phyloP scores from a whole-genome alignment of 2,888 invertebrate species.

The Aelia acuminata region DNA sequence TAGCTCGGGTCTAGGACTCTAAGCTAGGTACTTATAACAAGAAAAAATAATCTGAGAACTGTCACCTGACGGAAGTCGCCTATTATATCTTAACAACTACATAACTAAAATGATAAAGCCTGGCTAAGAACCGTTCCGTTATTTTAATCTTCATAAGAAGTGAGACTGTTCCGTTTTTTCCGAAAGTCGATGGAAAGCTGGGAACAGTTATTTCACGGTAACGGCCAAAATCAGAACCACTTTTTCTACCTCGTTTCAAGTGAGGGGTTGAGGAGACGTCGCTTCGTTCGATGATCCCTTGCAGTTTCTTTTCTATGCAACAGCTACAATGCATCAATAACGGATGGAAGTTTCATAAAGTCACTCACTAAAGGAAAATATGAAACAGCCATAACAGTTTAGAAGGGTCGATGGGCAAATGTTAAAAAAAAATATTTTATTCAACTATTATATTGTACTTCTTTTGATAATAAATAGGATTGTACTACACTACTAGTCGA shows the following conservation, averaged over 20 bases:
- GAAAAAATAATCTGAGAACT: not conserved
- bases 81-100: not conserved
- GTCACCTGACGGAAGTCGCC: not conserved
- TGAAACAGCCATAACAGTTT: not conserved
- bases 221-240: constrained; percentile 13
- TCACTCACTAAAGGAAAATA: not conserved
- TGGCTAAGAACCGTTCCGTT: not conserved
- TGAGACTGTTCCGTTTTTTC: constrained; percentile 29
- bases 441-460: too few relatives aligned
- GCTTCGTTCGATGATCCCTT: not conserved
- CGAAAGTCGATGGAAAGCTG: not conserved
- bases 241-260: constrained; percentile 2
- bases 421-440: too few relatives aligned
- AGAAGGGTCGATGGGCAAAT: not conserved
- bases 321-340: not conserved
- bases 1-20: too few relatives aligned
- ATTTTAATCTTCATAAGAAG: constrained; percentile 29
- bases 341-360: not conserved
- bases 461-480: too few relatives aligned
- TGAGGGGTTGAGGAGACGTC: constrained; percentile 2
- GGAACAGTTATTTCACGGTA: constrained; percentile 49
- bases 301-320: constrained; percentile 17
- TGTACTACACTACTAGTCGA: too few relatives aligned
- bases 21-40: not conserved
- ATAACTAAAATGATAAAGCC: constrained; percentile 20